These are phyloP conservation scores for Isoperla grammatica DNA, from an alignment of 2,888 invertebrate species.

Conservation along the genomic window DNA sequence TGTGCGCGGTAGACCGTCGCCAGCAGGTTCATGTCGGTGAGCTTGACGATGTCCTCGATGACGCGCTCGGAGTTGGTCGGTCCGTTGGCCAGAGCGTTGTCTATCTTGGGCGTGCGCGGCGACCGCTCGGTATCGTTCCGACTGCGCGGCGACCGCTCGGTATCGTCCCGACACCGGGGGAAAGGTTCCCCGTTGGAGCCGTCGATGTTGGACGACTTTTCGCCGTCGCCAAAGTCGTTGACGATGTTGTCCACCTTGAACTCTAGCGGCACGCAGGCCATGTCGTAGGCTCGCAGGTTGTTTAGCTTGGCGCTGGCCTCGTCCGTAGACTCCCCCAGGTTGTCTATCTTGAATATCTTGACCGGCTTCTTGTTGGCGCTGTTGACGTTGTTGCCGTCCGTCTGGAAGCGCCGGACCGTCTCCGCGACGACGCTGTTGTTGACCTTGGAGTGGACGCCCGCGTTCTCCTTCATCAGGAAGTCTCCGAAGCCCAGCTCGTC, in stretches of 20 bases:
- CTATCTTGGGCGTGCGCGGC: neutral
- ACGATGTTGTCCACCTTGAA: neutral
- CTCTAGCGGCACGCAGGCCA: neutral
- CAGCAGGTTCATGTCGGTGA: conserved; percentile 57
- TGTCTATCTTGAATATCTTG: conserved; percentile 9
- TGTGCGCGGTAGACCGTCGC: conserved; percentile 55
- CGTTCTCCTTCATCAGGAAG: neutral
- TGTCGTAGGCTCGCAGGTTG: neutral
- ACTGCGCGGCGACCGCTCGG: neutral
- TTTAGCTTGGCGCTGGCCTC: neutral
- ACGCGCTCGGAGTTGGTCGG: conserved; percentile 39
- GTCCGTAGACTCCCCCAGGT: neutral
- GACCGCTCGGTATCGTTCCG: neutral
- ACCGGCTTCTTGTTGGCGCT: neutral
- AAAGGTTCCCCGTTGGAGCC: neutral
- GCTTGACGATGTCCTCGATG: conserved; percentile 60
- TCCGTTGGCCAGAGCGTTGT: neutral
- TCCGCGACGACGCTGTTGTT: too few relatives aligned
- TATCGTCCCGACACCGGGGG: neutral
- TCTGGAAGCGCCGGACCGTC: too few relatives aligned
- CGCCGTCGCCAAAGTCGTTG: neutral
- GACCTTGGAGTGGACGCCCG: too few relatives aligned
- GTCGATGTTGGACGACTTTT: too few relatives aligned
- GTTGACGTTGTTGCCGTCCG: neutral
- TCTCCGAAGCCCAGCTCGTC: neutral